Base-by-base conservation (phyloP, 2,113 vertebrate species). In the Elachura formosa region DNA sequence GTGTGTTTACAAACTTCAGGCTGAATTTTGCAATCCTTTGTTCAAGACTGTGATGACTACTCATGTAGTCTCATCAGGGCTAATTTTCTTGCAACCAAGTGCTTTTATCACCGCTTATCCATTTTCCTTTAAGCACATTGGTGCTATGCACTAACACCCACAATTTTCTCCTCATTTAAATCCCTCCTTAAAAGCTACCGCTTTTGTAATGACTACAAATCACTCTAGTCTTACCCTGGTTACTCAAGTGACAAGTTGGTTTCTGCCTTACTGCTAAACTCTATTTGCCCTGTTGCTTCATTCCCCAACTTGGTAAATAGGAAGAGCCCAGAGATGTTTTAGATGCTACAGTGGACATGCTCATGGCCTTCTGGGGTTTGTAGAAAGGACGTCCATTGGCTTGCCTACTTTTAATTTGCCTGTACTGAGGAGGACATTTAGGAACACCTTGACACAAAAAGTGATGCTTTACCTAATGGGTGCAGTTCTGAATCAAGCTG, bases 21-120 rank as follows among this genome's bases (percentile, higher is more conserved):
- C 78, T 89, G 94, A 72, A 88, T 95, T 91, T 89, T 83, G 69
- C 74, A 96, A 91, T 91, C 62, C 11, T 76, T 87, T 90, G 46
- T 17, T 90, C 84, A 55, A 62, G 71, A 83, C 62, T 0, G 0
- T 55, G 63, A 95, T 74, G 51, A n/a, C 14, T 76, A 79, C 38
- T 79, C 69, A 89, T 48, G 54, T 34, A 87, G 10, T 38, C 46
- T 94, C 74, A 73, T 91, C 74, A 89, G 46, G n/a, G n/a, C 26
- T 66, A 93, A 85, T 93, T 95, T 82, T 79, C 58, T 28, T 77
- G 28, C 0, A 13, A 89, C 59, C 51, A 58, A 79, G 49, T 51
- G 61, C 61, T 78, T 94, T 82, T 73, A 87, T 94, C 78, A 61
- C 41, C 0, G 1, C 77, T 91, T 82, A 91, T 73, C 89, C 81